Conservation (phyloP, 2,113 vertebrate species). For the Cervus canadensis region DNA sequence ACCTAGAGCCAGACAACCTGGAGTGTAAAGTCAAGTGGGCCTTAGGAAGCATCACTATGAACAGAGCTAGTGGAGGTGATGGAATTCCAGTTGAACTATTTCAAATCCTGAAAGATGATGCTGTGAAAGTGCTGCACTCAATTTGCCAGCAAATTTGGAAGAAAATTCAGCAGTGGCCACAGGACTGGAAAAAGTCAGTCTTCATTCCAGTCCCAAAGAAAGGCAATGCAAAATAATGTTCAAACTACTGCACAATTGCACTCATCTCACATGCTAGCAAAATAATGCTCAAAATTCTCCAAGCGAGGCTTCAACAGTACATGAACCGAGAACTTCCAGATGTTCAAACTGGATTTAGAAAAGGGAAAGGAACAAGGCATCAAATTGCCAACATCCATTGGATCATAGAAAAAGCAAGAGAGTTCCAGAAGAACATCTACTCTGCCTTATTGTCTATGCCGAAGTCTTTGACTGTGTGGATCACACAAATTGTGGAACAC, state of each 20-base stretch:
- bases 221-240: not conserved
- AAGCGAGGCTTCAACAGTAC: not conserved
- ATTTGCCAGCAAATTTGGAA: not conserved
- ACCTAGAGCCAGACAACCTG: not conserved
- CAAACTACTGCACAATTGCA: not conserved
- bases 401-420: not conserved
- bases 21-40: not conserved
- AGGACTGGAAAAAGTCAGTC: not conserved
- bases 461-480: not conserved
- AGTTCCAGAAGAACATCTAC: not conserved
- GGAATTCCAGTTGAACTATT: not conserved
- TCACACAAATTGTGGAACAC: not conserved
- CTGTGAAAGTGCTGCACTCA: not conserved
- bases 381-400: not conserved
- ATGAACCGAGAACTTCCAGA: not conserved
- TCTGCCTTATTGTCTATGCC: not conserved
- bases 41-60: not conserved
- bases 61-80: not conserved
- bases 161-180: not conserved
- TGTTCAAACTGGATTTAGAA: not conserved
- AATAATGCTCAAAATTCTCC: not conserved
- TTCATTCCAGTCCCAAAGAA: not conserved
- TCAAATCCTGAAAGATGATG: not conserved
- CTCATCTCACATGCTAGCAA: not conserved
- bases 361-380: not conserved